These are phyloP conservation scores for Anoplophora glabripennis DNA, from an alignment of 1,140 invertebrate genomes.

Conservation along the genomic window DNA sequence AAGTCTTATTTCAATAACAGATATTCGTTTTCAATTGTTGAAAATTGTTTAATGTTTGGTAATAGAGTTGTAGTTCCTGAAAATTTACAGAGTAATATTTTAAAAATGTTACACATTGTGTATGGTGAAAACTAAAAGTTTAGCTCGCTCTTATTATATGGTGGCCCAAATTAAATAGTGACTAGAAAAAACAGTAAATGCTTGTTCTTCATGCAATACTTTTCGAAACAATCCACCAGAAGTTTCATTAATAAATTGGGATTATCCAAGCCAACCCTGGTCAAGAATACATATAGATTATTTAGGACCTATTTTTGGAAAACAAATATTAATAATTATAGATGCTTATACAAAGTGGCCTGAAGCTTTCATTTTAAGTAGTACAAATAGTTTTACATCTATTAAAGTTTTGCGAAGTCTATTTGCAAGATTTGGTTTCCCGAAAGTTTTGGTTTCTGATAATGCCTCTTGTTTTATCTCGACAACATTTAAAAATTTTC, in stretches of 20 bases:
- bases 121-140: too few relatives aligned
- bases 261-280: constrained; percentile 43
- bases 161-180: too few relatives aligned
- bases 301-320: constrained; percentile 45
- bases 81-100: too few relatives aligned
- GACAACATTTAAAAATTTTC: constrained; percentile 43
- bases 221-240: too few relatives aligned
- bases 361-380: constrained; percentile 26
- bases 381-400: constrained; percentile 31
- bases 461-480: constrained; percentile 47
- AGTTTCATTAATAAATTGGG: constrained; percentile 2
- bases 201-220: too few relatives aligned
- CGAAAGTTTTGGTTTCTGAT: constrained; percentile 44
- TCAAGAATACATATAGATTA: constrained; percentile 52
- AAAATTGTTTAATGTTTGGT: too few relatives aligned
- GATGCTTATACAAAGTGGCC: constrained; percentile 53
- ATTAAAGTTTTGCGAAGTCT: constrained; percentile 36
- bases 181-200: too few relatives aligned
- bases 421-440: constrained; percentile 43
- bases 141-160: too few relatives aligned
- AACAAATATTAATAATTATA: constrained; percentile 48
- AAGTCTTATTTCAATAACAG: too few relatives aligned
- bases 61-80: too few relatives aligned
- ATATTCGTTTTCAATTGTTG: too few relatives aligned
- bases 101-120: too few relatives aligned